Evolutionary conservation across 2,797 vertebrate genomes (phyloP).

Genomic region (Bovichtus diacanthus): DNA sequence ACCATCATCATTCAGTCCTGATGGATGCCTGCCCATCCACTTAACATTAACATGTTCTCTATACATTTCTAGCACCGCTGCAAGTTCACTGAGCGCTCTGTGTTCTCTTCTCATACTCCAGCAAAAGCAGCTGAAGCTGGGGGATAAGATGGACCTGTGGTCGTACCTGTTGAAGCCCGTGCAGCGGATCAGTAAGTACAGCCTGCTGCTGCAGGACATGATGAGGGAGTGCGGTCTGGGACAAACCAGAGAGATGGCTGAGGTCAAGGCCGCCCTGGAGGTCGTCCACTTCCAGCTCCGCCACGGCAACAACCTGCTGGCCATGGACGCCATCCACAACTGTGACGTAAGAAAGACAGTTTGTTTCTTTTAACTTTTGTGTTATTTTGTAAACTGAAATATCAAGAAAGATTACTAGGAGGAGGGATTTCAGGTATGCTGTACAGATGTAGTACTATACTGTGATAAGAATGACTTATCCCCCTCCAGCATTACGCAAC

Average conservation of each 20-base stretch:
- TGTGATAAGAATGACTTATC: background rate
- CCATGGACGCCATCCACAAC: slow-evolving; percentile 88
- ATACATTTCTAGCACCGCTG: background rate
- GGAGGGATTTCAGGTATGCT: background rate
- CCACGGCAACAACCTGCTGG: slow-evolving; percentile 88
- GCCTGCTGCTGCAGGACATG: slow-evolving; percentile 88
- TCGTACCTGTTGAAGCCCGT: slow-evolving; percentile 89
- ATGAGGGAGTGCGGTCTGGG: slow-evolving; percentile 77
- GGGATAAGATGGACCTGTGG: slow-evolving; percentile 88
- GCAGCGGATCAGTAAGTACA: slow-evolving; percentile 90
- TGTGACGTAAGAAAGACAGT: slow-evolving; percentile 84
- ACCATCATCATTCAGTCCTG: background rate
- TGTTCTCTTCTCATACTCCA: slow-evolving; percentile 47
- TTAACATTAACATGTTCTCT: background rate
- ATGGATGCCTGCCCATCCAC: background rate
- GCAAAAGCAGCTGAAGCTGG: slow-evolving; percentile 85
- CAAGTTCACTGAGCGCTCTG: background rate
- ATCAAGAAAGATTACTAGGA: background rate
- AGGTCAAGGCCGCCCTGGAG: slow-evolving; percentile 84
- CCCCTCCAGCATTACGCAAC: slow-evolving; percentile 1
- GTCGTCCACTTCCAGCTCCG: slow-evolving; percentile 88
- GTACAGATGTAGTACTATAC: background rate
- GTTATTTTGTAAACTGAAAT: background rate
- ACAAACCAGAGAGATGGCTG: slow-evolving; percentile 73
- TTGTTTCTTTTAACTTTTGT: background rate